Evolutionary conservation across 2,797 vertebrate genomes (phyloP).

Genomic region (Lophotriccus pileatus): DNA sequence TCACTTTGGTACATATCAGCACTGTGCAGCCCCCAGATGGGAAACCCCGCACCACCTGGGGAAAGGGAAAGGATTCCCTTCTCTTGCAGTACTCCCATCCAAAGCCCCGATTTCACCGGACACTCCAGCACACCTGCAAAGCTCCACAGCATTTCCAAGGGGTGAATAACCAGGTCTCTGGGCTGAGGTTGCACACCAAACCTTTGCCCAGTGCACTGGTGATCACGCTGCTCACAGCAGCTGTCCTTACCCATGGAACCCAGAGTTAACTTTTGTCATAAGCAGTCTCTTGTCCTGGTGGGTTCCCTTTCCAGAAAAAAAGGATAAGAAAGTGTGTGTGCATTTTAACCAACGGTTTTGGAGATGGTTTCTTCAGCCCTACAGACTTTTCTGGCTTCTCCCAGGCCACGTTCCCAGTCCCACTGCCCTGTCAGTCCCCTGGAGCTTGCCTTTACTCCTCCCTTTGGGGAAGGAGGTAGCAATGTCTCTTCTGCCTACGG

Average conservation of each 20-base stretch:
- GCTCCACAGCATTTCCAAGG: not conserved
- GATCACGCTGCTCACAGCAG: not conserved
- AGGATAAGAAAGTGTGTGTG: fast-evolving
- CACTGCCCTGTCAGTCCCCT: fast-evolving
- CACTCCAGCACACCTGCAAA: not conserved
- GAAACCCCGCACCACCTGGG: fast-evolving
- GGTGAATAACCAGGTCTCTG: fast-evolving
- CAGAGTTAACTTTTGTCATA: not conserved
- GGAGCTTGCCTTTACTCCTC: not conserved
- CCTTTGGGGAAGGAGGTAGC: not conserved
- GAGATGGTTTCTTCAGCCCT: not conserved
- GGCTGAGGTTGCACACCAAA: not conserved
- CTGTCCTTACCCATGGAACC: not conserved
- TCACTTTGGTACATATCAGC: fast-evolving
- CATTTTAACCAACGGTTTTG: not conserved
- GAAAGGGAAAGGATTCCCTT: fast-evolving
- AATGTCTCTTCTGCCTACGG: not conserved
- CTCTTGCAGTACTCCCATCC: not conserved
- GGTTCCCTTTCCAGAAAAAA: not conserved
- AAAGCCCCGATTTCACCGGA: not conserved
- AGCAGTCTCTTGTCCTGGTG: not conserved
- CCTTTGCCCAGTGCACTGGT: not conserved
- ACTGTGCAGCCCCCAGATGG: not conserved
- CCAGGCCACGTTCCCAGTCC: not conserved
- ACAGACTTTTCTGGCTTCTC: not conserved